Evolutionary conservation across 1,140 invertebrate species (phyloP), one percentile per base, ranked within the genome.

Genomic region (Thaumatotibia leucotreta): DNA sequence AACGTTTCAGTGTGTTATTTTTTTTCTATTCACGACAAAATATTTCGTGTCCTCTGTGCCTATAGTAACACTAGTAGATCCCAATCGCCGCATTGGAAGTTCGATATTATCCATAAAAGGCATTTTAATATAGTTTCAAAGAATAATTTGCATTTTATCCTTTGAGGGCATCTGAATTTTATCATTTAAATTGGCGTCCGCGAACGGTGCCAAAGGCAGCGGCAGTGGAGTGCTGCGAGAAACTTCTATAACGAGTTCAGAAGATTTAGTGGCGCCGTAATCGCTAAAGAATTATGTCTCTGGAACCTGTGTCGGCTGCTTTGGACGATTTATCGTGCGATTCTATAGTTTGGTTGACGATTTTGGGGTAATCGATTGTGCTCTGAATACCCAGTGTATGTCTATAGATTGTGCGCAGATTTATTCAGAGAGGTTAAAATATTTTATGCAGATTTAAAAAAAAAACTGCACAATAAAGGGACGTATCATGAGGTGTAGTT

Each of bases 241-340:
- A 87, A 88, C 68, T 88, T 88, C 83, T 80, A 86, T 86, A 88
- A 85, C 82, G 79, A 88, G 80, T 86, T 84, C 75, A 70, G 72
- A 83, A 87, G 83, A 86, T 86, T 88, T 86, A 88, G 82, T 86
- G 73, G 75, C 66, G 64, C 70, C 72, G 80, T 85, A 85, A 87
- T 83, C 79, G 76, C 74, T 79, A 75, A 80, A 85, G 77, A 80
- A 69, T 72, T 72, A 78, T 76, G 76, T 74, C 75, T 76, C 74
- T 75, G 64, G 64, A 70, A 79, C 74, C 68, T 80, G 76, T 73
- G 73, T 74, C 68, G 69, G 32, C 61, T 74, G 74, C 72, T 74
- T 75, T 72, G 68, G 39, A 22, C 39, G 64, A 69, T 69, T 69
- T 69, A 65, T 65, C 45, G 64, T 61, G 62, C n/a, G 10, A 20